These are phyloP conservation scores for Lepisosteus osseus DNA, from an alignment of 2,113 vertebrate species.

Conservation along the genomic window DNA sequence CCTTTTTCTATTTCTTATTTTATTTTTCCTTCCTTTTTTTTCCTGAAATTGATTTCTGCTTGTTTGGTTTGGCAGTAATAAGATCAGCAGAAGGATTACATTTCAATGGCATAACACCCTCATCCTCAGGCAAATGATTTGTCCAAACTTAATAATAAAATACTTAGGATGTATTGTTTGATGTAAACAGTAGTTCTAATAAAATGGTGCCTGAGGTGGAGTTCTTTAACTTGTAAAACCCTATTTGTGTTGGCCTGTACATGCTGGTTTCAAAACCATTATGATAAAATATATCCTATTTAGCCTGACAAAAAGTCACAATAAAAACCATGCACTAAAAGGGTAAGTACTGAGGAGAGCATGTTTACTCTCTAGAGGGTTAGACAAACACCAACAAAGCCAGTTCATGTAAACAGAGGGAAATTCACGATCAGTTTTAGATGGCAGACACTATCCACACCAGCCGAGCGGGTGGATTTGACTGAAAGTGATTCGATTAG, in stretches of 20 bases:
- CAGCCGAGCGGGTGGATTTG: no score
- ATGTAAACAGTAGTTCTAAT: constrained; percentile 97
- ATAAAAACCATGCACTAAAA: constrained; percentile 55
- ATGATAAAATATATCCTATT: constrained; percentile 86
- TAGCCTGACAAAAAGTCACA: constrained; percentile 72
- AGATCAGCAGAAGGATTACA: constrained; percentile 88
- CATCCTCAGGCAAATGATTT: constrained; percentile 99
- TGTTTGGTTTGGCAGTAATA: constrained; percentile 89
- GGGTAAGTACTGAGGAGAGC: constrained; percentile 38
- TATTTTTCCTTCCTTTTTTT: constrained; percentile 58
- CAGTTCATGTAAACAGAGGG: constrained; percentile 36
- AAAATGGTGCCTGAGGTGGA: constrained; percentile 90
- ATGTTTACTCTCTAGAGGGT: constrained; percentile 40
- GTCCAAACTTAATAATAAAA: constrained; percentile 97
- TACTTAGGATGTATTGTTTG: constrained; percentile 95
- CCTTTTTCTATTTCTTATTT: constrained; percentile 54
- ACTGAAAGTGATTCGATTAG: no score
- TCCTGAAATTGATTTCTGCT: constrained; percentile 84
- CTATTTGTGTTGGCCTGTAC: constrained; percentile 83
- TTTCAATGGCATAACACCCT: constrained; percentile 91
- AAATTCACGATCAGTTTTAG: constrained; percentile 22
- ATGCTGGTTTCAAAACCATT: constrained; percentile 74
- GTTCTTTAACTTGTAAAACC: constrained; percentile 90
- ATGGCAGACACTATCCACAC: neutral
- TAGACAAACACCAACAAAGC: constrained; percentile 47